Evolutionary conservation across 1,140 invertebrate genomes (phyloP), one percentile per base, ranked within the genome.

Genomic region (Camponotus pennsylvanicus): DNA sequence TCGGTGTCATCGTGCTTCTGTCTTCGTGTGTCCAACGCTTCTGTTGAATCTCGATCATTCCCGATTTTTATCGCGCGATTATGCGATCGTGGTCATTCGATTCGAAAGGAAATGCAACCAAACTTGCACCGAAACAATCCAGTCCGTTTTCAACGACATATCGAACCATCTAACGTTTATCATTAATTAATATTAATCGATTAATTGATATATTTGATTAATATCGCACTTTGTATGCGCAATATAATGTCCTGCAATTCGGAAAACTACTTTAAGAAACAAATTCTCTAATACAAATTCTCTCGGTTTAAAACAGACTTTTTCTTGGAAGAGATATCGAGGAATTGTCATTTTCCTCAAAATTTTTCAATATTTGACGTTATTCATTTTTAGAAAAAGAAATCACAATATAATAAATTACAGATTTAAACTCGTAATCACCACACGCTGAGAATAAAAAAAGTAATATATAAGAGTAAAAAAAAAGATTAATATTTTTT

Each of bases 1-100:
- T 83, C 64, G 49, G 76, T 91, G 75, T 89, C 86, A 64, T 88
- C 66, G 55, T 32, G 40, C 52, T 27, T 27, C 27, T 27, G 27
- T 27, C 27, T 27, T 27, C 40, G 15, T 86, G 55, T 69, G 52
- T 42, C 37, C 77, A 69, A 59, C 13, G 59, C 32, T 32, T 80
- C 75, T 85, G 45, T 63, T 78, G 52, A 80, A 83, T 86, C 27
- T 40, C 49, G 32, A 77, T 78, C 80, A 52, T 7, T 75, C n/a
- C 8, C 13, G 45, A 45, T 63, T 27, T 66, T 82, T 42, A 45
- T 75, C n/a, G 49, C 21, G 27, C 27, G 18, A 32, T 57, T 64
- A 63, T 32, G 11, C 55, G 52, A 59, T 32, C 32, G 42, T 11
- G 49, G 18, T 63, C 13, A 77, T 27, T 78, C 37, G 21, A 11